Base-by-base conservation (phyloP, 2,888 invertebrate species). In the Acanthoscelides obtectus region DNA sequence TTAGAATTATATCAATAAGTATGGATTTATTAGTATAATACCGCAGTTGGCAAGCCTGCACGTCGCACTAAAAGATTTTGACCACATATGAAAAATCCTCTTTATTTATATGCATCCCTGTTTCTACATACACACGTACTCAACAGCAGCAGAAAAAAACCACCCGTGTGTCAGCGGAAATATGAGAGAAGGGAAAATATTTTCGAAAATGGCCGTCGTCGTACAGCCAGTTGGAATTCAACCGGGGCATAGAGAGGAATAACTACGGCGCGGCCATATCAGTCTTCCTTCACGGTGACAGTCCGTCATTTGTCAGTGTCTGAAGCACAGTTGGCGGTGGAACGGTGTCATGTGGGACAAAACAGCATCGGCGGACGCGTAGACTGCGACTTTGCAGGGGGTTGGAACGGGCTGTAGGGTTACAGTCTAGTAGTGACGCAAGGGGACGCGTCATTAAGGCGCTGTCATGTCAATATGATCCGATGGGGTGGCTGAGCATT, bases 231-330 rank as follows among this genome's bases (percentile, higher is more conserved):
- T 20, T 79, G 82, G 82, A 82, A 83, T 82, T 81, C 80, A 82
- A 79, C 80, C 80, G 80, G 82, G 79, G 82, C 82, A 83, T 83
- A 83, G 69, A 69, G 83, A 84, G 84, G 82, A 83, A 83, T 83
- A 82, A 82, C 83, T 79, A 79, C 83, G 83, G 82, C 83, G 84
- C 84, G 82, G 85, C 85, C 86, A 86, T 86, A 87, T 87, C 86
- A 85, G 86, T 87, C 86, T 87, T 86, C 86, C 85, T 86, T 86
- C 85, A 83, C 85, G 86, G 84, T 86, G 86, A 86, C 87, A 86
- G 85, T 86, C 84, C 86, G 86, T 87, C 86, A 87, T 87, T 86
- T 86, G 86, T 87, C 86, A 85, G 85, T 85, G 86, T 86, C 86
- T 81, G 78, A 81, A 84, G 84, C 86, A 86, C 86, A 85, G 86